Evolutionary conservation across 2,888 invertebrate genomes (phyloP), one percentile per base, ranked within the genome.

Genomic region (Dryocosmus kuriphilus): DNA sequence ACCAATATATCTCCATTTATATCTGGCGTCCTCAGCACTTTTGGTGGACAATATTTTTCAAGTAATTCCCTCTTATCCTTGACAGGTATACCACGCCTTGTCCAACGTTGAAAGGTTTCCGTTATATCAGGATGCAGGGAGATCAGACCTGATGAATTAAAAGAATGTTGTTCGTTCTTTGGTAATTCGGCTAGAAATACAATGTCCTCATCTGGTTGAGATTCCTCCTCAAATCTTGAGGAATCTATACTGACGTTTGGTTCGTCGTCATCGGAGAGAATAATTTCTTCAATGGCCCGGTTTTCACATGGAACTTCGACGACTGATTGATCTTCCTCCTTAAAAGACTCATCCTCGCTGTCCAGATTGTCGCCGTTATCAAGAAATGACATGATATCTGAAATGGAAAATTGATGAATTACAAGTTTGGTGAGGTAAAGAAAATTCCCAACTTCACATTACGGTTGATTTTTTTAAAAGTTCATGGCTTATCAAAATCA

Each of bases 81-180:
- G 2, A n/a, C n/a, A n/a, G 71, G 51, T 14, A 71, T 71, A 11
- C 71, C 71, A 46, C 27, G 16, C 5, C 71, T 71, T 2, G 71
- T 71, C 71, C 71, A 71, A n/a, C 32, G 8, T n/a, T 46, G 51
- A 51, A 51, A 71, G 1, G 51, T 71, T 19, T 71, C 71, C n/a
- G 11, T 51, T 8, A 71, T 46, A 11, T 71, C 51, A 2, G 71
- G 71, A 51, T 51, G 71, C 14, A 71, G 11, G n/a, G 11, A 30
- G 24, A 27, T 1, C 24, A 27, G 11, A 4, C 4, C 9, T 19
- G 41, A 16, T 24, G 41, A 16, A 16, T 14, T 9, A 0, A 2
- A 5, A 51, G 11, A 30, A 11, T 30, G 19, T 30, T 51, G 30
- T 22, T 67, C 24, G 5, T 30, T n/a, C 5, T 5, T 65, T 46